phyloP scores from a whole-genome alignment of 2,113 vertebrate species.

The Notechis scutatus region DNA sequence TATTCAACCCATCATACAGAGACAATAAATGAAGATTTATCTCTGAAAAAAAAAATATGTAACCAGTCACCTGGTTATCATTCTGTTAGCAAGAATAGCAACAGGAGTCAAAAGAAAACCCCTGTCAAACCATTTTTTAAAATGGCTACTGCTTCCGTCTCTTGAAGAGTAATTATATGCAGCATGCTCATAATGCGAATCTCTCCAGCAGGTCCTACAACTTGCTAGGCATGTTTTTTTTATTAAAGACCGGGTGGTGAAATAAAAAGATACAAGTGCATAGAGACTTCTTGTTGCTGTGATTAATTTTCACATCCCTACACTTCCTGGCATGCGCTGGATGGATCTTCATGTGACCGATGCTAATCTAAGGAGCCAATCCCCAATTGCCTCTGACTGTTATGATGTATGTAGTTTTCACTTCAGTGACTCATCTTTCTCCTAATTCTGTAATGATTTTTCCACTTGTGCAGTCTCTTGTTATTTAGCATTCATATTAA shows the following conservation, averaged over 20 bases:
- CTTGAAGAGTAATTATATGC: slow-evolving; percentile 26
- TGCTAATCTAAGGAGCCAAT: slow-evolving; percentile 43
- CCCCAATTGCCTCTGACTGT: slow-evolving; percentile 32
- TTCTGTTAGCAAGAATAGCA: neutral
- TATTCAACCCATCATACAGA: neutral
- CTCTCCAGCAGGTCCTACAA: slow-evolving; percentile 6
- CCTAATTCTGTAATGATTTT: slow-evolving; percentile 45
- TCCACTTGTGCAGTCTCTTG: slow-evolving; percentile 37
- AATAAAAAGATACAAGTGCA: slow-evolving; percentile 56
- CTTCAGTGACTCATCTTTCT: slow-evolving; percentile 30
- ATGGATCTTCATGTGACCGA: slow-evolving; percentile 46
- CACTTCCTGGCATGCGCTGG: slow-evolving; percentile 29
- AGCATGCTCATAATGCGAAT: neutral
- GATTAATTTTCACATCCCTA: slow-evolving; percentile 58
- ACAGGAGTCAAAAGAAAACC: neutral
- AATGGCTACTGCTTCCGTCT: slow-evolving; percentile 1
- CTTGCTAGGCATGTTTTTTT: slow-evolving; percentile 51
- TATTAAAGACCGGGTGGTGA: slow-evolving; percentile 57
- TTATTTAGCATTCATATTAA: slow-evolving; percentile 58
- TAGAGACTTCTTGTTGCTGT: slow-evolving; percentile 58
- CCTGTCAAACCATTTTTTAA: slow-evolving; percentile 19
- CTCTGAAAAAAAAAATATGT: slow-evolving; percentile 8
- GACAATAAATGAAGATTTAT: neutral
- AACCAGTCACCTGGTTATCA: slow-evolving; percentile 12
- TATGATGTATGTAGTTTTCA: slow-evolving; percentile 38